phyloP scores from a whole-genome alignment of 2,113 vertebrate species.

The Hemiscyllium ocellatum region DNA sequence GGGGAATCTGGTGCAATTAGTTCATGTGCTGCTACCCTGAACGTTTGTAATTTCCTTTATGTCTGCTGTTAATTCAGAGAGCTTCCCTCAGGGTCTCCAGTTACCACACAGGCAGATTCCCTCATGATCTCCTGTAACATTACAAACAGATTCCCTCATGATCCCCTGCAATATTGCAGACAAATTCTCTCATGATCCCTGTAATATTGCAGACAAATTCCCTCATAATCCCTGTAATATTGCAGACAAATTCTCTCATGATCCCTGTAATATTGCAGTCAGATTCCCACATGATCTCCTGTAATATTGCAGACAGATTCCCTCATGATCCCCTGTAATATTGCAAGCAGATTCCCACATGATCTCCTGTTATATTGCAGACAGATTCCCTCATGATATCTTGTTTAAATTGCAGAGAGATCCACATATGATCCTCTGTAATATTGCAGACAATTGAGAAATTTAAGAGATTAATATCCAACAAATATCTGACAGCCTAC shows the following conservation, averaged over 20 bases:
- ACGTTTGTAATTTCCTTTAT: background rate
- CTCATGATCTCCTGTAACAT: too few species aligned
- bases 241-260: too few species aligned
- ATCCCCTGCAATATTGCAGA: background rate
- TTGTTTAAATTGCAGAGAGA: background rate
- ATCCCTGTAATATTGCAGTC: background rate
- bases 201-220: too few species aligned
- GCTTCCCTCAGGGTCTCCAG: background rate
- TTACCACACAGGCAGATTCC: too few species aligned
- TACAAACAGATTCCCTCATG: too few species aligned
- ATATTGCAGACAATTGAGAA: background rate
- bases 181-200: background rate
- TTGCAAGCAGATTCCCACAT: too few species aligned
- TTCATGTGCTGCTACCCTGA: background rate
- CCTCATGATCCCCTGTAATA: too few species aligned
- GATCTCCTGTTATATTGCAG: too few species aligned
- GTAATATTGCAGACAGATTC: background rate
- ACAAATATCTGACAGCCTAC: too few species aligned
- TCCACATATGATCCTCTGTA: background rate
- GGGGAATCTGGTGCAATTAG: background rate
- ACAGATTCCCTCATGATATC: too few species aligned
- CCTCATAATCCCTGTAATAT: too few species aligned
- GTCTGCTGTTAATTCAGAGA: background rate
- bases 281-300: background rate
- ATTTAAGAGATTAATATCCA: too few species aligned